Conservation (phyloP, 2,888 invertebrate genomes). For the Athripsodes cinereus region DNA sequence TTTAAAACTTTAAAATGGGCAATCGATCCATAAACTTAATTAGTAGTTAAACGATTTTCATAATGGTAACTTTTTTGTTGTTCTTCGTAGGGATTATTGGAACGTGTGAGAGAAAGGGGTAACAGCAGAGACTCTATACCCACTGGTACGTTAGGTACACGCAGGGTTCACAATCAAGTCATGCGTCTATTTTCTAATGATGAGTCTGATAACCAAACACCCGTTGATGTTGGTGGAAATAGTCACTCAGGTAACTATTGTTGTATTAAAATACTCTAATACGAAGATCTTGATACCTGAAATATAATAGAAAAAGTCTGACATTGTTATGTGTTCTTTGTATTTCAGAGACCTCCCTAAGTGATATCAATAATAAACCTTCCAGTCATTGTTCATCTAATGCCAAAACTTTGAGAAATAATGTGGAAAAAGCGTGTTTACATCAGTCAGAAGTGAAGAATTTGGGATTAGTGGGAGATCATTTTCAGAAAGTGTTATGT, state of each 20-base stretch:
- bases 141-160: conserved; percentile 56
- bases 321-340: too few species aligned
- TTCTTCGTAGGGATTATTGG: conserved; percentile 56
- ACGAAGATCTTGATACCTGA: too few species aligned
- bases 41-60: too few species aligned
- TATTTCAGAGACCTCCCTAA: conserved; percentile 6
- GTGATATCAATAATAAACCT: conserved; percentile 1
- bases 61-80: conserved; percentile 69
- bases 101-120: conserved; percentile 69
- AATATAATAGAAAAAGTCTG: too few species aligned
- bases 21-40: too few species aligned
- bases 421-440: not conserved
- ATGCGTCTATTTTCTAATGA: conserved; percentile 41
- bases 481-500: conserved; percentile 18
- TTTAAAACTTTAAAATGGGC: too few species aligned
- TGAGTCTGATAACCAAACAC: conserved; percentile 13
- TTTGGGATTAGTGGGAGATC: conserved; percentile 18
- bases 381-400: conserved; percentile 2
- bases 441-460: conserved; percentile 18
- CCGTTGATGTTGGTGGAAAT: not conserved
- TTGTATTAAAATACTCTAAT: too few species aligned
- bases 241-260: not conserved
- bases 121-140: conserved; percentile 43
- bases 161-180: conserved; percentile 68
- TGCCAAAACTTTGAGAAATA: not conserved